Conservation (phyloP, 2,888 invertebrate genomes). For the Boloria selene region DNA sequence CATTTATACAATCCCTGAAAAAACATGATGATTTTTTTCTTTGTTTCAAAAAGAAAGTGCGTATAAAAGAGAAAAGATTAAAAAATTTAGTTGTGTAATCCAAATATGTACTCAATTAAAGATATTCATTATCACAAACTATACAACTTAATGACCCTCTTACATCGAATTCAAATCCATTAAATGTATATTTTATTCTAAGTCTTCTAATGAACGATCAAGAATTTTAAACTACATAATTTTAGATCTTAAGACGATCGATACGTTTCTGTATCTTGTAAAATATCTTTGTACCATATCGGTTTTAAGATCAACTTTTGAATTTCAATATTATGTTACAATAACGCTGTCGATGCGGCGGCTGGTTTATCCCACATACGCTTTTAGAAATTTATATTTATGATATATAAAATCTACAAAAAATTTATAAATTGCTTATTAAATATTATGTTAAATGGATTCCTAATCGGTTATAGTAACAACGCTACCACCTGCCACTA, state of each 20-base stretch:
- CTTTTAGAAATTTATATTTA: neutral
- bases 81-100: no score
- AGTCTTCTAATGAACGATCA: conserved; percentile 6
- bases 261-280: conserved; percentile 13
- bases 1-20: no score
- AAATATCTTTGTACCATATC: conserved; percentile 11
- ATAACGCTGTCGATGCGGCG: conserved; percentile 11
- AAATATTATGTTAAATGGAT: no score
- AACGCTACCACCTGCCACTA: no score
- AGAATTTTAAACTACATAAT: conserved; percentile 8
- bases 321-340: conserved; percentile 31
- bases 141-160: conserved; percentile 4
- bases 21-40: no score
- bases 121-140: conserved; percentile 1
- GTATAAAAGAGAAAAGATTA: no score
- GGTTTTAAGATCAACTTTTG: conserved; percentile 25
- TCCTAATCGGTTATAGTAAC: no score
- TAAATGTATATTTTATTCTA: conserved; percentile 2
- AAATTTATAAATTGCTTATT: no score
- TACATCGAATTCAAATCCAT: neutral
- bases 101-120: neutral
- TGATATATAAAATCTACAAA: neutral
- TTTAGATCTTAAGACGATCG: conserved; percentile 3
- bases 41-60: no score
- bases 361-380: neutral